phyloP scores from a whole-genome alignment of 2,797 vertebrate genomes.

The Spheniscus humboldti region DNA sequence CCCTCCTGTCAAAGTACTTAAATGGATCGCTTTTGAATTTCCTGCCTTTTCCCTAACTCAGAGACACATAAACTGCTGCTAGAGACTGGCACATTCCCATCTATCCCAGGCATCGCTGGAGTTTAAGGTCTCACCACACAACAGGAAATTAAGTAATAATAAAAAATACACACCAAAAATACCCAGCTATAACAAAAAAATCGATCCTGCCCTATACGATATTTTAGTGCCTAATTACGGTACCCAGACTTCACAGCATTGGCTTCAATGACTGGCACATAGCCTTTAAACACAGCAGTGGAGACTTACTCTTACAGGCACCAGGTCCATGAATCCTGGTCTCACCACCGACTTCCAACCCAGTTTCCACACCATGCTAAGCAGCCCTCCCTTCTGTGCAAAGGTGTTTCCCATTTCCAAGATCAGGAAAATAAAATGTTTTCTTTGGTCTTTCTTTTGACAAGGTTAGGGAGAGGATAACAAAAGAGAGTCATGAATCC shows the following conservation, averaged over 20 bases:
- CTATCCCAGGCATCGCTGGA: neutral
- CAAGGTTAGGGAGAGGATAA: neutral
- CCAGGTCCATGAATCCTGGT: neutral
- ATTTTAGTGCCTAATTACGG: neutral
- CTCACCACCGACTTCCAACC: neutral
- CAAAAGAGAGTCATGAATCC: neutral
- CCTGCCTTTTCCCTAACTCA: neutral
- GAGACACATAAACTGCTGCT: neutral
- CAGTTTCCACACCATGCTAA: neutral
- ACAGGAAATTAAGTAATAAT: neutral
- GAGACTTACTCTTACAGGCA: neutral
- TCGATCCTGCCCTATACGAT: neutral
- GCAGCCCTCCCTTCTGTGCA: neutral
- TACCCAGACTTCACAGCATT: neutral
- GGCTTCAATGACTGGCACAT: neutral
- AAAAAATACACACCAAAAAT: constrained; percentile 1
- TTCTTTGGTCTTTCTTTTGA: neutral
- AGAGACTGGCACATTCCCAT: neutral
- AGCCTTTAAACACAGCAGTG: neutral
- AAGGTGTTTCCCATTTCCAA: constrained; percentile 21
- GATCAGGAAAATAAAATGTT: neutral
- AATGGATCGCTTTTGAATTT: neutral
- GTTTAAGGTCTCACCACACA: neutral
- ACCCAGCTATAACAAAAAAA: neutral
- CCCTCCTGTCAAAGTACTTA: neutral